These are phyloP conservation scores for Drosophila demipolita DNA, from an alignment of 2,888 invertebrate genomes.

Conservation along the genomic window DNA sequence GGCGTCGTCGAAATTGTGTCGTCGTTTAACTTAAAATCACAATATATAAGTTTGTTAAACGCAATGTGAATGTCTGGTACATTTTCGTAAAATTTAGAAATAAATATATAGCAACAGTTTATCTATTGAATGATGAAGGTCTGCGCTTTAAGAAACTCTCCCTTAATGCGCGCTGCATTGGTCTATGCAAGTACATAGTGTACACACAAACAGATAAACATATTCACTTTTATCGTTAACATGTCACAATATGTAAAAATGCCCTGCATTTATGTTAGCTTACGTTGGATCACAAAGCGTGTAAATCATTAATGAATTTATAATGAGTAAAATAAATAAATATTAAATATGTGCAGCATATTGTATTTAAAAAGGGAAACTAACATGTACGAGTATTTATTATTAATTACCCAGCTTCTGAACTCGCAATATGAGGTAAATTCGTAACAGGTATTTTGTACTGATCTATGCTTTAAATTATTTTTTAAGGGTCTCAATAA, in stretches of 20 bases:
- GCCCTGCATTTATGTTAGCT: not conserved
- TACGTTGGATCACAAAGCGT: not conserved
- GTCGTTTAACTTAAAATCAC: slow-evolving; percentile 63
- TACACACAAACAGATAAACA: not conserved
- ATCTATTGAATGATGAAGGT: slow-evolving; percentile 1
- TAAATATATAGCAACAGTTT: slow-evolving; percentile 17
- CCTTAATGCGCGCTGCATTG: slow-evolving; percentile 56
- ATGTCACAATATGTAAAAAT: slow-evolving; percentile 1
- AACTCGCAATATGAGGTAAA: not conserved
- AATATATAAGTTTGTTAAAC: slow-evolving; percentile 29
- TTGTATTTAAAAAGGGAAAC: not conserved
- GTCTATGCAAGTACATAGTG: slow-evolving; percentile 45
- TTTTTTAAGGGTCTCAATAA: not conserved
- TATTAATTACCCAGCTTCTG: not conserved
- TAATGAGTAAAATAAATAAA: not conserved
- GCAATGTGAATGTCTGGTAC: not conserved
- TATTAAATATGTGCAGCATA: not conserved
- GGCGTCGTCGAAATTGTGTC: slow-evolving; percentile 77
- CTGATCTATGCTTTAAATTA: not conserved
- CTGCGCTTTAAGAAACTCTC: slow-evolving; percentile 23
- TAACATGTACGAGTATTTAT: not conserved
- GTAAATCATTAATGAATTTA: not conserved
- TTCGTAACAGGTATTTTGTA: not conserved
- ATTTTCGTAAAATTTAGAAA: slow-evolving; percentile 13
- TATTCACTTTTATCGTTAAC: not conserved